Evolutionary conservation across 2,113 vertebrate genomes (phyloP).

Genomic region (Chauna torquata): DNA sequence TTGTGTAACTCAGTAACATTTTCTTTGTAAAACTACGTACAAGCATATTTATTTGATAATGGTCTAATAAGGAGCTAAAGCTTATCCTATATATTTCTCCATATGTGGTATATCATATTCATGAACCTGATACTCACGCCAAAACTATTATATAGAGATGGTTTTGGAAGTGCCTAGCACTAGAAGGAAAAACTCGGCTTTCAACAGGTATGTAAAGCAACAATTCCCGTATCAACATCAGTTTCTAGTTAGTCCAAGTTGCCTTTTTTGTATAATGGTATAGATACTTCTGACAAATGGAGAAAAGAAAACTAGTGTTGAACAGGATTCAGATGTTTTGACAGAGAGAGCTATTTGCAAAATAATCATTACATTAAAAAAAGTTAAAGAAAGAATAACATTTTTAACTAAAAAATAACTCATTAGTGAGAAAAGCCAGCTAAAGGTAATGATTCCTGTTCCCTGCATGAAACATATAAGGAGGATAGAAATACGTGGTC

Average conservation of each 20-base stretch:
- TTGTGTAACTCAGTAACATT: neutral
- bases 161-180: neutral
- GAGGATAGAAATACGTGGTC: neutral
- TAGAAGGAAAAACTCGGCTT: neutral
- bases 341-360: neutral
- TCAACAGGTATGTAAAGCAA: neutral
- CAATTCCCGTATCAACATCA: neutral
- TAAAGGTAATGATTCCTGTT: neutral
- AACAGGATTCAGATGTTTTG: neutral
- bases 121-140: neutral
- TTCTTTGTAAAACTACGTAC: neutral
- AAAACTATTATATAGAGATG: neutral
- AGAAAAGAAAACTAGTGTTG: neutral
- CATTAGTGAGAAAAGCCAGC: neutral
- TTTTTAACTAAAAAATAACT: neutral
- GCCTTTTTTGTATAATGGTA: neutral
- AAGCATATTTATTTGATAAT: neutral
- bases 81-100: neutral
- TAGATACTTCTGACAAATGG: neutral
- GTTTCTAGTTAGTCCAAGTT: neutral
- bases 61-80: neutral
- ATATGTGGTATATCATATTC: neutral
- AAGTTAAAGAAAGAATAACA: neutral
- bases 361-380: neutral
- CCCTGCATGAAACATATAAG: neutral